Percentiles rank a stretch among this genome's conserved stretches.
Evolutionary conservation across 2,113 vertebrate genomes (phyloP).

Genomic region (human): GRCh38 chr17:9831001-9831500

Average conservation of each 20-base stretch:
- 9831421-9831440: fast-evolving
- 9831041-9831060: neutral
- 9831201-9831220: neutral
- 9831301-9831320: neutral
- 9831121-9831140: neutral
- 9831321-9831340: neutral
- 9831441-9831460: too few species aligned
- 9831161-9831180: neutral
- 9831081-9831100: neutral
- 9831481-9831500: neutral
- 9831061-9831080: too few species aligned
- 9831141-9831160: neutral
- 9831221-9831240: neutral
- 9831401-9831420: neutral
- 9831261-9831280: neutral
- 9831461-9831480: neutral
- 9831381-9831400: neutral
- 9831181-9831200: neutral
- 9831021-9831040: neutral
- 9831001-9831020: neutral
- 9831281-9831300: neutral
- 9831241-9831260: neutral
- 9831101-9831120: neutral
- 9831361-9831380: neutral
- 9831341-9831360: neutral